Evolutionary conservation across 2,113 vertebrate genomes (phyloP), one percentile per base, ranked within the genome.

Genomic region (Felis chaus): DNA sequence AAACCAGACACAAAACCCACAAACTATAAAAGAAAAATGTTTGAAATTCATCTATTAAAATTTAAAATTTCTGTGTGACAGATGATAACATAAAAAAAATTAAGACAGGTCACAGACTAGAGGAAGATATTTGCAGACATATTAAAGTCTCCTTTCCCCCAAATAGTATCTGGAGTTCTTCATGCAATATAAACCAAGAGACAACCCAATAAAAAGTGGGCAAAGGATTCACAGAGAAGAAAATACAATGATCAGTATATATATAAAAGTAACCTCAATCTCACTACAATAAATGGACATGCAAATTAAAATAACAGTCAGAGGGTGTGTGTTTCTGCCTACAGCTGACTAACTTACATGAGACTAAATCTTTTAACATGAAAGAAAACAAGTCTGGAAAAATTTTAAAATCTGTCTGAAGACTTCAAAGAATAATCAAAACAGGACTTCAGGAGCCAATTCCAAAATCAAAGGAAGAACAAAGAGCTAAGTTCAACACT

Each of bases 41-140:
- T 91, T 81, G 10, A 97, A 86, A 88, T 88, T n/a, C 94, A 69
- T 88, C 48, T 97, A 94, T 92, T 89, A 81, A 78, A 61, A 92
- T 66, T 80, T 93, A n/a, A 95, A 86, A 85, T 84, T 95, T 96
- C 55, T 90, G 16, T 57, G 31, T 94, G 15, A 86, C 25, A 82
- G 83, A 89, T 36, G 10, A 21, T 53, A 95, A 88, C 39, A 48
- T 76, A 79, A 96, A 97, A 78, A 82, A 83, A 89, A 31, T 89
- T 71, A 85, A 96, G 88, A 92, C 21, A 82, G 82, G 4, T 80
- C 53, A 79, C 50, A 80, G 82, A 71, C 25, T 33, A 82, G 68
- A 92, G 65, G 33, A 63, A 87, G 92, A 82, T 96, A 96, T 79
- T 48, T 96, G 66, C 39, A 96, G 79, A 74, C 23, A 55, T 89